Evolutionary conservation across 2,888 invertebrate species (phyloP).

Genomic region (Noctua janthe): DNA sequence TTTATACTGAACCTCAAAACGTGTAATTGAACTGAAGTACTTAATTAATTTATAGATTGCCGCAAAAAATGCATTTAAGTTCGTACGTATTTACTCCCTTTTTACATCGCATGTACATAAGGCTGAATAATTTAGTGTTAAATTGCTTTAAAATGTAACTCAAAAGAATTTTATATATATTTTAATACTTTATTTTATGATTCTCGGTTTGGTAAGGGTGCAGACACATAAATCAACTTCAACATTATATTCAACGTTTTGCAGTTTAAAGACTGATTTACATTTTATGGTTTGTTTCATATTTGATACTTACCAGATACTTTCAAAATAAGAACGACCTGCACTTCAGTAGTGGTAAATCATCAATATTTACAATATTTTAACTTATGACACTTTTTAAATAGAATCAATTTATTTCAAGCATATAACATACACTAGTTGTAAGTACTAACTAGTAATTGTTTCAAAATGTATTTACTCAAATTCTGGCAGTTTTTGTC

Average conservation of each 20-base stretch:
- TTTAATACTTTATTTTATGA: slow-evolving; percentile 50
- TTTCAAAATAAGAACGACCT: not conserved
- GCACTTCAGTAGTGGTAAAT: not conserved
- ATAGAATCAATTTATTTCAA: not conserved
- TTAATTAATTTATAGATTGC: slow-evolving; percentile 78
- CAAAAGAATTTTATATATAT: slow-evolving; percentile 45
- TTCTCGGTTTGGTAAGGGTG: slow-evolving; percentile 49
- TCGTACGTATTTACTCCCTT: slow-evolving; percentile 73
- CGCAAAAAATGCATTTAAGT: slow-evolving; percentile 74
- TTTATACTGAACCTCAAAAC: slow-evolving; percentile 65
- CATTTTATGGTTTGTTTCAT: not conserved
- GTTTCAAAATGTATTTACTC: not conserved
- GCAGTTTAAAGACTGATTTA: slow-evolving; percentile 34
- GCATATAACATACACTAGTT: not conserved
- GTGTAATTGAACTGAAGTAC: slow-evolving; percentile 84
- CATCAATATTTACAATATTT: not conserved
- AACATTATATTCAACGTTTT: slow-evolving; percentile 33
- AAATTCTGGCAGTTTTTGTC: not conserved
- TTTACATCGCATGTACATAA: slow-evolving; percentile 83
- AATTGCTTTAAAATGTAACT: slow-evolving; percentile 73
- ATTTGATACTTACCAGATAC: not conserved
- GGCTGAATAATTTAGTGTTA: slow-evolving; percentile 80
- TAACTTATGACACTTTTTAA: not conserved
- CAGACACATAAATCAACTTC: slow-evolving; percentile 19
- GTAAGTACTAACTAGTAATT: not conserved